phyloP scores from a whole-genome alignment of 2,888 invertebrate genomes.

The Zygaena filipendulae region DNA sequence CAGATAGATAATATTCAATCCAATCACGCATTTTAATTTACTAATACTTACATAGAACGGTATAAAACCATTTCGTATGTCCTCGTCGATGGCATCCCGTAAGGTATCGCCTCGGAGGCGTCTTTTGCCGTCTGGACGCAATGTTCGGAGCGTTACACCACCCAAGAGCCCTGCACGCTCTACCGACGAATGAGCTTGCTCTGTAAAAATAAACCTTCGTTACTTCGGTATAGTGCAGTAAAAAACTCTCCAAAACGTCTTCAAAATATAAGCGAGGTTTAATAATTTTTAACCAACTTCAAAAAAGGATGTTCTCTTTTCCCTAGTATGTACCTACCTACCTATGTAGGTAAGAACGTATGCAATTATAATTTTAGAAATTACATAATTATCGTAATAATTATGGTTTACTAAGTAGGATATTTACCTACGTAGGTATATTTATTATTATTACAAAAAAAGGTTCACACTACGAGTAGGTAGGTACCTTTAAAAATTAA shows the following conservation, averaged over 20 bases:
- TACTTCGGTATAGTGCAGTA: too few species aligned
- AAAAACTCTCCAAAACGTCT: not conserved
- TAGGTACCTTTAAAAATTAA: not conserved
- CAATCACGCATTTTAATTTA: too few species aligned
- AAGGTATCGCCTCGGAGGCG: slow-evolving; percentile 80
- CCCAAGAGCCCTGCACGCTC: slow-evolving; percentile 92
- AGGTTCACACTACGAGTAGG: not conserved
- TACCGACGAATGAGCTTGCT: slow-evolving; percentile 93
- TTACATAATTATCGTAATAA: too few species aligned
- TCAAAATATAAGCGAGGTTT: too few species aligned
- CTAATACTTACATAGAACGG: slow-evolving; percentile 95
- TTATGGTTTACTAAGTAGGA: too few species aligned
- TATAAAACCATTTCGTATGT: slow-evolving; percentile 88
- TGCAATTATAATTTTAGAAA: too few species aligned
- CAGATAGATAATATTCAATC: too few species aligned
- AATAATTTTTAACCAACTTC: too few species aligned
- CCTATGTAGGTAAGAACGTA: too few species aligned
- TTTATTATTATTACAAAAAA: not conserved
- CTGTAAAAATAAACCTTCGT: slow-evolving; percentile 38
- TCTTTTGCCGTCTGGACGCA: slow-evolving; percentile 78
- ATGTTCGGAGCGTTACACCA: slow-evolving; percentile 81
- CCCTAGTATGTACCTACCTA: too few species aligned
- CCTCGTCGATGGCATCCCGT: slow-evolving; percentile 83
- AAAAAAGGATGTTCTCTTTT: too few species aligned
- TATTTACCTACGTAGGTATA: too few species aligned